phyloP scores from a whole-genome alignment of 2,888 invertebrate genomes.

The Stenoptilia bipunctidactyla region DNA sequence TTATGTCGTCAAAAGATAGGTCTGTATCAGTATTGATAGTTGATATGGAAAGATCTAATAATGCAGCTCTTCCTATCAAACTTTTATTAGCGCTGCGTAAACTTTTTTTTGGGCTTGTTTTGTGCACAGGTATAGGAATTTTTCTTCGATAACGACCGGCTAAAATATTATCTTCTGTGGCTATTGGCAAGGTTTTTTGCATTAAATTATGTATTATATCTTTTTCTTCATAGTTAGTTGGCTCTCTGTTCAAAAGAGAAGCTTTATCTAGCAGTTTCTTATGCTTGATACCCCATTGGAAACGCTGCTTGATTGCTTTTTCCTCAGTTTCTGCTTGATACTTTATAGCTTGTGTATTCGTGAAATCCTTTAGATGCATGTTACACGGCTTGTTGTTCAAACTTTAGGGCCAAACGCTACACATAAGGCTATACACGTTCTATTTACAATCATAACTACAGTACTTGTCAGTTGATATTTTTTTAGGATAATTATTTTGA shows the following conservation, averaged over 20 bases:
- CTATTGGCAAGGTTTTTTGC: slow-evolving; percentile 28
- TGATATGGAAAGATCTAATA: too few relatives aligned
- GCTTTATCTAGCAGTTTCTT: slow-evolving; percentile 26
- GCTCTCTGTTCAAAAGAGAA: slow-evolving; percentile 28
- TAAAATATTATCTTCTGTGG: slow-evolving; percentile 28
- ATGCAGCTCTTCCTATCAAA: too few relatives aligned
- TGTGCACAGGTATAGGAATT: slow-evolving; percentile 16
- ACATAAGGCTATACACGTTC: too few relatives aligned
- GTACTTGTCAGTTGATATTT: too few relatives aligned
- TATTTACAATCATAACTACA: too few relatives aligned
- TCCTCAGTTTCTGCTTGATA: slow-evolving; percentile 35
- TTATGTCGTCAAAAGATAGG: slow-evolving; percentile 27
- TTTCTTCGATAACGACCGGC: slow-evolving; percentile 25
- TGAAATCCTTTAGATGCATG: slow-evolving; percentile 22
- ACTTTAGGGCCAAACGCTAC: too few relatives aligned
- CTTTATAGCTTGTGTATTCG: slow-evolving; percentile 30
- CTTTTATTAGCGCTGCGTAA: too few relatives aligned
- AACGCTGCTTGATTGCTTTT: slow-evolving; percentile 30
- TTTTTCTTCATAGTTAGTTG: slow-evolving; percentile 30
- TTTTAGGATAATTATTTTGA: too few relatives aligned
- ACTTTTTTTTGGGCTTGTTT: too few relatives aligned
- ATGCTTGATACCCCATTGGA: slow-evolving; percentile 33
- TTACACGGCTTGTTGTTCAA: too few relatives aligned
- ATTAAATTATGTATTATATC: slow-evolving; percentile 33
- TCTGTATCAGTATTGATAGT: slow-evolving; percentile 13